Evolutionary conservation across 2,797 vertebrate genomes (phyloP).

Genomic region (Choloepus didactylus): DNA sequence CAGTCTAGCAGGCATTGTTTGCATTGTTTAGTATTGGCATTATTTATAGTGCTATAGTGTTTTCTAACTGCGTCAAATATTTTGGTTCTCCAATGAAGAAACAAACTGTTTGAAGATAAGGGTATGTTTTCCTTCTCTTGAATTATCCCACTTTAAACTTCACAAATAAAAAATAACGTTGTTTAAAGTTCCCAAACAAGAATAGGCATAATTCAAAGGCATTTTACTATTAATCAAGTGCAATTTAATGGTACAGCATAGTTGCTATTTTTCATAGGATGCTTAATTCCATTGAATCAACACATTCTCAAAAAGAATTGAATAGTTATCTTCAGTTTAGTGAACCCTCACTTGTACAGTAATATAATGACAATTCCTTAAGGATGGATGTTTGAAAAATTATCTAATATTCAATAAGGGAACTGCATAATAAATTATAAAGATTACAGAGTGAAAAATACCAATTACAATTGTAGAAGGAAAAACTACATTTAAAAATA

Average conservation of each 20-base stretch:
- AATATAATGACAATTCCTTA: neutral
- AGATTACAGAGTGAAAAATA: neutral
- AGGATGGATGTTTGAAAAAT: neutral
- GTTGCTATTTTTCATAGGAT: neutral
- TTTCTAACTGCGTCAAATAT: constrained; percentile 2
- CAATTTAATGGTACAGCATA: neutral
- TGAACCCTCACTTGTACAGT: neutral
- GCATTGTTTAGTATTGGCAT: neutral
- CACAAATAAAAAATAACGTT: neutral
- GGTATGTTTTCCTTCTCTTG: neutral
- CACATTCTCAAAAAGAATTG: neutral
- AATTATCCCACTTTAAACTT: neutral
- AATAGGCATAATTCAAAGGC: neutral
- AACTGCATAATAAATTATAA: neutral
- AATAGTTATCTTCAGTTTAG: neutral
- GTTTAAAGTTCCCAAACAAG: neutral
- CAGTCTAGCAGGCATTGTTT: neutral
- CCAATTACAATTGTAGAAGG: neutral
- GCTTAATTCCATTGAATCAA: neutral
- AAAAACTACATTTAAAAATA: neutral
- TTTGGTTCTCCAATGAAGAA: neutral
- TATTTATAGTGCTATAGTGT: neutral
- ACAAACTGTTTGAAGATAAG: neutral
- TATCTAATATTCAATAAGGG: neutral
- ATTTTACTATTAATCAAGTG: neutral